Conservation (phyloP, 2,113 vertebrate species). For the Poeciliopsis turrubarensis region DNA sequence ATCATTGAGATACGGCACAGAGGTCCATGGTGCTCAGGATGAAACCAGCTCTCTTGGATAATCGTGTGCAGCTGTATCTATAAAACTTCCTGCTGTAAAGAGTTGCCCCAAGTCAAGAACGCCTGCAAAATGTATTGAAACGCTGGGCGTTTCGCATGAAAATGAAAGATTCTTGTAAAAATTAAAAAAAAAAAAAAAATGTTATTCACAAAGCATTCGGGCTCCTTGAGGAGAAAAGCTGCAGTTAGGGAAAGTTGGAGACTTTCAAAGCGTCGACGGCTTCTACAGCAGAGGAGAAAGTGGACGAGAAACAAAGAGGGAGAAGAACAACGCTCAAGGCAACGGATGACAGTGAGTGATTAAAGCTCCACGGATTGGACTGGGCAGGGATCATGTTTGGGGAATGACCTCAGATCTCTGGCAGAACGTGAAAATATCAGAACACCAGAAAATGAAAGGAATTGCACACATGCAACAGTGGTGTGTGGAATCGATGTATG, state of each 20-base stretch:
- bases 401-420: not conserved
- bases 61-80: not conserved
- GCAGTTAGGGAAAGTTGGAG: not conserved
- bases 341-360: not conserved
- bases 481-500: not conserved
- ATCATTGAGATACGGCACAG: not conserved
- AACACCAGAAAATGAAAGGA: not conserved
- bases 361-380: not conserved
- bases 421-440: not conserved
- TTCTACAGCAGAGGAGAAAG: not conserved
- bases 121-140: not conserved
- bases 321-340: not conserved
- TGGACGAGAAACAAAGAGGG: not conserved
- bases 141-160: not conserved
- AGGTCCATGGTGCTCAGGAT: conserved; percentile 10
- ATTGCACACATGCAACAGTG: not conserved
- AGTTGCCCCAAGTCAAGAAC: not conserved
- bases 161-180: not conserved
- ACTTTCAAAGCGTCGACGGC: not conserved
- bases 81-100: not conserved
- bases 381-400: not conserved
- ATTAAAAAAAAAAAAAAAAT: no score
- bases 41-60: not conserved
- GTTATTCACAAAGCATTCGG: not conserved
- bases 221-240: not conserved